These are phyloP conservation scores for Liasis olivaceus DNA, from an alignment of 2,797 vertebrate genomes.

Conservation along the genomic window DNA sequence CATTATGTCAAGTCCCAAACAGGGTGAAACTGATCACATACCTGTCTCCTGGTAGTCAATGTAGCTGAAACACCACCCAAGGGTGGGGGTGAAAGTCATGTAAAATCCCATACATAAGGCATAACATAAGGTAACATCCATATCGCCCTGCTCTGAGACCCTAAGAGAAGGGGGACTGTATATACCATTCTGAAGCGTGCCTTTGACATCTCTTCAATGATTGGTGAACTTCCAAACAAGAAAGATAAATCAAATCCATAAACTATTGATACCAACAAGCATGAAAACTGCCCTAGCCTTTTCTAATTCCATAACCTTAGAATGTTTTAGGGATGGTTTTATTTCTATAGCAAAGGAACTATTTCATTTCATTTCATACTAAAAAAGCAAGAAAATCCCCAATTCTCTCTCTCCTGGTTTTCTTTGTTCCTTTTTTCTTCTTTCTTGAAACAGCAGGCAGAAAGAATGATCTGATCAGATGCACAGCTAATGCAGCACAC, in stretches of 20 bases:
- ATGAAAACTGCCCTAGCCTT: not conserved
- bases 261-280: not conserved
- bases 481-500: conserved; percentile 55
- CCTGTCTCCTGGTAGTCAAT: not conserved
- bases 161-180: not conserved
- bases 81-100: not conserved
- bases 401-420: conserved; percentile 16
- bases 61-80: not conserved
- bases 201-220: not conserved
- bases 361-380: not conserved
- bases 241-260: not conserved
- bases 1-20: not conserved
- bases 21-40: not conserved
- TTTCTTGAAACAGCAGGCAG: conserved; percentile 34
- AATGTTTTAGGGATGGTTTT: not conserved
- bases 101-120: not conserved
- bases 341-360: not conserved
- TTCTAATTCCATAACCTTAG: not conserved
- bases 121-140: not conserved
- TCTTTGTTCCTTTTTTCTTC: conserved; percentile 50
- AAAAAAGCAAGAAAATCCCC: not conserved
- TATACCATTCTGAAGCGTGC: not conserved
- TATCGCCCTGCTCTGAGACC: not conserved
- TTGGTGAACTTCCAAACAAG: not conserved
- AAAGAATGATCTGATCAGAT: conserved; percentile 59